phyloP scores from a whole-genome alignment of 2,797 vertebrate species.

The Morelia viridis region DNA sequence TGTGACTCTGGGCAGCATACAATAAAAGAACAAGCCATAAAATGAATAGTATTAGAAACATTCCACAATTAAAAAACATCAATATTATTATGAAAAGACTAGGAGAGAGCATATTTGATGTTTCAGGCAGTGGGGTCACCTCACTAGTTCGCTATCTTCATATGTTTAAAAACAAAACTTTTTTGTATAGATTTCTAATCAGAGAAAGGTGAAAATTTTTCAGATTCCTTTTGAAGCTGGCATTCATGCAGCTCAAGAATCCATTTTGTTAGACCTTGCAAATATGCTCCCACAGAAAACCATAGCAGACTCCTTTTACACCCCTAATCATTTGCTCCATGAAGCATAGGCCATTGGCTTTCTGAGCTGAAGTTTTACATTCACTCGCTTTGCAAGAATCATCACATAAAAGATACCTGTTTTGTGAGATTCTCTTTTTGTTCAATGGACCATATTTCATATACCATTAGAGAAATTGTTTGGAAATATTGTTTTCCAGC shows the following conservation, averaged over 20 bases:
- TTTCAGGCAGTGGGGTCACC: not conserved
- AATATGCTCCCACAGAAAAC: not conserved
- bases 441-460: conserved; percentile 19
- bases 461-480: not conserved
- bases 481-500: not conserved
- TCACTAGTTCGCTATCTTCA: not conserved
- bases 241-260: not conserved
- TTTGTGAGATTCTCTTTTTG: not conserved
- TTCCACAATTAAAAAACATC: not conserved
- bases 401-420: not conserved
- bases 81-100: not conserved
- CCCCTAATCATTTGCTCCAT: not conserved
- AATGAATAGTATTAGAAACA: not conserved
- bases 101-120: not conserved
- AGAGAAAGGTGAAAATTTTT: not conserved
- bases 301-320: not conserved
- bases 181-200: not conserved
- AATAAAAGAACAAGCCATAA: not conserved
- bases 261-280: not conserved
- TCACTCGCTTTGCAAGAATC: not conserved
- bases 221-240: not conserved
- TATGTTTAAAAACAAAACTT: not conserved
- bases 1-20: not conserved
- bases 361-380: not conserved
- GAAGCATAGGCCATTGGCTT: not conserved